These are phyloP conservation scores for Myiotriccus ornatus DNA, from an alignment of 2,797 vertebrate species.

Conservation along the genomic window DNA sequence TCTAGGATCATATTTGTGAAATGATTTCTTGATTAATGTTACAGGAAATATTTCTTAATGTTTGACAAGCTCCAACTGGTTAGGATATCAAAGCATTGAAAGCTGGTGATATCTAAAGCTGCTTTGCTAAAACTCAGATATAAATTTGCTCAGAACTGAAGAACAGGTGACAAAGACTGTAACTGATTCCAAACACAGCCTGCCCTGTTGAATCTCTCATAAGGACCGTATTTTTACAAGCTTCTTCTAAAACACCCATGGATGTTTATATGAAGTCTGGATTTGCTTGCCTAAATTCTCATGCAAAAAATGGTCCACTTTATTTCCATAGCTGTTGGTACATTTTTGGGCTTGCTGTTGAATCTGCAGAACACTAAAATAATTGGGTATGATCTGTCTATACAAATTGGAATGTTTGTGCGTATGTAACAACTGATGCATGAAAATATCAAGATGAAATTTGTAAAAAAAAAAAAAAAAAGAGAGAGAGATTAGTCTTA, in stretches of 20 bases:
- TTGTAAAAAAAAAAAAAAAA: background rate
- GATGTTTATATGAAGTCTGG: background rate
- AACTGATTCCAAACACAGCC: background rate
- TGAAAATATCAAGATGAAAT: background rate
- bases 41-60: conserved; percentile 23
- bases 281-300: background rate
- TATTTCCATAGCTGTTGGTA: background rate
- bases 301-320: background rate
- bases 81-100: background rate
- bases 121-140: background rate
- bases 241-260: background rate
- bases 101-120: background rate
- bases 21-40: conserved; percentile 13
- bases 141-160: background rate
- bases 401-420: background rate
- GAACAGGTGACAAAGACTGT: background rate
- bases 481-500: background rate
- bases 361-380: background rate
- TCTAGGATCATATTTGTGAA: background rate
- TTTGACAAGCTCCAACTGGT: background rate
- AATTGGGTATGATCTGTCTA: background rate
- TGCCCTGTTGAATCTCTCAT: background rate
- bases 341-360: background rate
- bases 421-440: background rate
- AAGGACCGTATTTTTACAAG: background rate